Conservation (phyloP, 1,140 invertebrate species). For the Aporrectodea caliginosa region DNA sequence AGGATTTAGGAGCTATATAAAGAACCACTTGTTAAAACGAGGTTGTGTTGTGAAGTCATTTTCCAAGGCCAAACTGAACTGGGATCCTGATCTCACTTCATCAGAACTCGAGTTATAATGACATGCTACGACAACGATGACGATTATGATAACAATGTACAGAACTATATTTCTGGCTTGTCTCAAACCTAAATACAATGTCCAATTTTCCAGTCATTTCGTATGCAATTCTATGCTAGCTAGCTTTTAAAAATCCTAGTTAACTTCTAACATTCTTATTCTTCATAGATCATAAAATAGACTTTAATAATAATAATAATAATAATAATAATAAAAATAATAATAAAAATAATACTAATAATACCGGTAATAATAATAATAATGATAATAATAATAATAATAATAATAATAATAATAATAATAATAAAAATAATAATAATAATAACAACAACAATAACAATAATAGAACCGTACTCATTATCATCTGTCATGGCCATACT, state of each 20-base stretch:
- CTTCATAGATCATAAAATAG: no score
- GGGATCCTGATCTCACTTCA: no score
- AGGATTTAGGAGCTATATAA: no score
- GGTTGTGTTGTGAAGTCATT: no score
- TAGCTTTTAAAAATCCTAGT: background rate
- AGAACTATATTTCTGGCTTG: no score
- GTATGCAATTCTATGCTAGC: background rate
- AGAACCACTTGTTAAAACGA: no score
- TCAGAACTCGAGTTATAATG: no score
- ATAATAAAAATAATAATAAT: background rate
- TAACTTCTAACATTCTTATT: background rate
- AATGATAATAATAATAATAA: background rate
- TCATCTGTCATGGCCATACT: slow-evolving; percentile 50
- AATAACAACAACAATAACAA: background rate
- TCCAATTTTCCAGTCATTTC: background rate
- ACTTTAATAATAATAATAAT: no score
- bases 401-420: background rate
- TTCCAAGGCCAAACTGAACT: no score
- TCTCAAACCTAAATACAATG: background rate
- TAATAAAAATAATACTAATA: background rate
- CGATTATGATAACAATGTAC: no score
- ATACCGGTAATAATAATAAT: background rate
- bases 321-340: no score
- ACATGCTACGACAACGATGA: no score
- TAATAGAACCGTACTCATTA: background rate